These are phyloP conservation scores for Ochlodes sylvanus DNA, from an alignment of 2,888 invertebrate genomes.

Conservation along the genomic window DNA sequence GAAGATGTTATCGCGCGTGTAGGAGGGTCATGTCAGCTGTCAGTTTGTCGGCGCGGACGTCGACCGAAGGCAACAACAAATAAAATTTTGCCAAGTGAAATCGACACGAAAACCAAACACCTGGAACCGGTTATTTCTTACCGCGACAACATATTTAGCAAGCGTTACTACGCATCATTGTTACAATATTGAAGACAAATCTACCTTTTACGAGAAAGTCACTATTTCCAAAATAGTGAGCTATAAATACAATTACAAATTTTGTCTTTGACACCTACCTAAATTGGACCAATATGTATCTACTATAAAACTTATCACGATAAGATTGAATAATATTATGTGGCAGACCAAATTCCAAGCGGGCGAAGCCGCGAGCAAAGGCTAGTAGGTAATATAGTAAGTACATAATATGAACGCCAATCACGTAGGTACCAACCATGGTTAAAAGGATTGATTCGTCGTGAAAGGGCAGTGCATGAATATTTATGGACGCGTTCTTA, in stretches of 20 bases:
- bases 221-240: too few relatives aligned
- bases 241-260: too few relatives aligned
- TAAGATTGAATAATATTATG: too few relatives aligned
- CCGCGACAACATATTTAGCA: conserved; percentile 13
- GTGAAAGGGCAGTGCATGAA: conserved; percentile 18
- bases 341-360: too few relatives aligned
- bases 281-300: too few relatives aligned
- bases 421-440: background rate
- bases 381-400: too few relatives aligned
- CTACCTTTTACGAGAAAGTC: too few relatives aligned
- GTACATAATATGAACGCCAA: conserved; percentile 6
- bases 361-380: too few relatives aligned
- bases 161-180: conserved; percentile 16
- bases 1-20: conserved; percentile 14
- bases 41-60: conserved; percentile 26
- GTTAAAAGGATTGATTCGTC: conserved; percentile 13
- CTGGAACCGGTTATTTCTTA: conserved; percentile 38
- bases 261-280: too few relatives aligned
- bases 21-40: conserved; percentile 25
- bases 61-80: conserved; percentile 37
- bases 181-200: conserved; percentile 6
- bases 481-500: conserved; percentile 8
- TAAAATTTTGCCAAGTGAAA: conserved; percentile 41
- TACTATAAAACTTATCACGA: too few relatives aligned
- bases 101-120: conserved; percentile 37